Evolutionary conservation across 1,140 invertebrate species (phyloP), one percentile per base, ranked within the genome.

Genomic region (Danaus plexippus): DNA sequence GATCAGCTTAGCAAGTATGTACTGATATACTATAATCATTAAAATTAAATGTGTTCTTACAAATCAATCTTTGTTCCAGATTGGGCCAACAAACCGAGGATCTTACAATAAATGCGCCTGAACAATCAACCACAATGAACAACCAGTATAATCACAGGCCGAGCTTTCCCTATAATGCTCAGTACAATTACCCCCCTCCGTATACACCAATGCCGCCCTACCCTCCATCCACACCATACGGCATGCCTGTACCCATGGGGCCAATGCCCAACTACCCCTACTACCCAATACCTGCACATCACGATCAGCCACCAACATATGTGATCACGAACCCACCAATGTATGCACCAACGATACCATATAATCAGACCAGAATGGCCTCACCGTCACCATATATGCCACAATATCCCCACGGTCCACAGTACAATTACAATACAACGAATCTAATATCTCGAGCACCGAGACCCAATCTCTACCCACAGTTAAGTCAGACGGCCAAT

Each of bases 1-100:
- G 88, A 89, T 42, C 88, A 89, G 64, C 84, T 90, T 45, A 87
- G 88, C 64, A 89, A 86, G 72, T 82, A 77, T 40, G 49, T 32
- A 47, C 49, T 43, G 44, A 32, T 22, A 48, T 12, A 15, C 45
- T 9, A 45, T 42, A 15, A 15, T 15, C 15, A 1, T 15, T 15
- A 15, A 15, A 15, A 15, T 15, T 15, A 15, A 15, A 15, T 15
- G 22, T 32, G 7, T 32, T 2, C 22, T 32, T 4, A 32, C 22
- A 32, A 32, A 32, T 32, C 22, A 32, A 32, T 8, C 22, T 32
- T 32, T 48, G 43, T 86, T 87, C 43, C 73, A 88, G 87, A 57
- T 75, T 84, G 60, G 73, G 74, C 49, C 77, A 77, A 57, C 80
- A 85, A 61, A 73, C 82, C 12, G 83, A 87, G 63, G 81, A 85